Conservation (phyloP, 2,797 vertebrate genomes). For the Nannoperca obscura region DNA sequence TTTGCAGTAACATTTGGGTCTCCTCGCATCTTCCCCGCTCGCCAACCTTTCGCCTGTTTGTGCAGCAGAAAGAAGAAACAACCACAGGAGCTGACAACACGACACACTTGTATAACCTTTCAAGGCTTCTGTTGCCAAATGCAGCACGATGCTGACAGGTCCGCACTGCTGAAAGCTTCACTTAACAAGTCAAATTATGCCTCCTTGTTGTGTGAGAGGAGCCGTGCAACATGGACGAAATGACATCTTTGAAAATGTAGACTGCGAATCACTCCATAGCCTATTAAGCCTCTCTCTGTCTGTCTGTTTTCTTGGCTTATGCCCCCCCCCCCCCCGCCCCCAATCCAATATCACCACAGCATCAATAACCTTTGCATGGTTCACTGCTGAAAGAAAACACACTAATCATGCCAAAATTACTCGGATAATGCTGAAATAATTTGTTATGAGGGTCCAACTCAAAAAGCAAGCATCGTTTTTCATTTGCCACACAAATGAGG, state of each 20-base stretch:
- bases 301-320: conserved; percentile 50
- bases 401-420: conserved; percentile 42
- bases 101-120: conserved; percentile 74
- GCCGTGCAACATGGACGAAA: conserved; percentile 46
- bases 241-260: conserved; percentile 77
- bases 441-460: conserved; percentile 3
- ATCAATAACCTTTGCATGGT: conserved; percentile 65
- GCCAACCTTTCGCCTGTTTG: conserved; percentile 28
- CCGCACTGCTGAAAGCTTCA: conserved; percentile 57
- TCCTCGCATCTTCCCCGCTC: conserved; percentile 19
- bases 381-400: conserved; percentile 52
- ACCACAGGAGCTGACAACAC: conserved; percentile 58
- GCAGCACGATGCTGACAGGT: conserved; percentile 58
- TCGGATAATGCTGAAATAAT: conserved; percentile 37
- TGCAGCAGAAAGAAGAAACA: conserved; percentile 54
- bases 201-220: conserved; percentile 49
- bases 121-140: conserved; percentile 67
- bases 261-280: conserved; percentile 66
- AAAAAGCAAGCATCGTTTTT: conserved; percentile 1
- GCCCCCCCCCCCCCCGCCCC: not conserved
- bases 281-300: conserved; percentile 57
- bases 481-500: conserved; percentile 30
- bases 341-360: conserved; percentile 65
- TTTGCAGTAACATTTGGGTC: conserved; percentile 20
- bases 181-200: conserved; percentile 68